Conservation (phyloP, 2,797 vertebrate species). For the Macroramphosus scolopax region DNA sequence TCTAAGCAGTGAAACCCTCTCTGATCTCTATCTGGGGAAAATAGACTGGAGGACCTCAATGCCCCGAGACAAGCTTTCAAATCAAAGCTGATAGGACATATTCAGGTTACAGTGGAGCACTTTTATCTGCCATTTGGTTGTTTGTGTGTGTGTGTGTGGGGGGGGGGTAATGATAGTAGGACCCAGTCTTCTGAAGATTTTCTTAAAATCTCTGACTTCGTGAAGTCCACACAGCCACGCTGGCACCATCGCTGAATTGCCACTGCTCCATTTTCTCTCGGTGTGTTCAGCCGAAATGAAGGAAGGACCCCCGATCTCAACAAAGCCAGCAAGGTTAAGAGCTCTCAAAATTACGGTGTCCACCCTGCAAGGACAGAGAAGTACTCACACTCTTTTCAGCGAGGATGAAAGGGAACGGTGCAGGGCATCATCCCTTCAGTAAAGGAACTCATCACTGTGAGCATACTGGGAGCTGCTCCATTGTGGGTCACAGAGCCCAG, state of each 20-base stretch:
- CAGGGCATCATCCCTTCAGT: slow-evolving; percentile 53
- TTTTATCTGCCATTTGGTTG: slow-evolving; percentile 48
- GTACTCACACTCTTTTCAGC: slow-evolving; percentile 43
- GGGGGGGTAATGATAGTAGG: slow-evolving; percentile 44
- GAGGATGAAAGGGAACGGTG: slow-evolving; percentile 50
- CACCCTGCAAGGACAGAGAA: slow-evolving; percentile 60
- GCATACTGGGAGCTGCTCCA: slow-evolving; percentile 45
- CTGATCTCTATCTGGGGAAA: slow-evolving; percentile 50
- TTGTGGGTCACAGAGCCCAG: slow-evolving; percentile 57
- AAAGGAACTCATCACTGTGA: slow-evolving; percentile 50
- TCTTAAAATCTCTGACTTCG: slow-evolving; percentile 51
- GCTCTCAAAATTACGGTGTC: slow-evolving; percentile 59
- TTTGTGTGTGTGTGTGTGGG: slow-evolving; percentile 16
- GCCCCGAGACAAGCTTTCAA: slow-evolving; percentile 55
- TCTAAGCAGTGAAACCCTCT: slow-evolving; percentile 39
- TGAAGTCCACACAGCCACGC: slow-evolving; percentile 45
- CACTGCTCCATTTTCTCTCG: slow-evolving; percentile 53
- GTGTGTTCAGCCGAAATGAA: slow-evolving; percentile 38
- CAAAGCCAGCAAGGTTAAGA: slow-evolving; percentile 68
- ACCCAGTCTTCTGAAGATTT: slow-evolving; percentile 35
- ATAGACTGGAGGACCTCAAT: slow-evolving; percentile 45
- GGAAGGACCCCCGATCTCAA: slow-evolving; percentile 43
- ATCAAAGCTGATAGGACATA: slow-evolving; percentile 59
- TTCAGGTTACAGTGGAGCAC: slow-evolving; percentile 53
- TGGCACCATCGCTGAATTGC: slow-evolving; percentile 28